Evolutionary conservation across 2,888 invertebrate species (phyloP).

Genomic region (Eupithecia inturbata): DNA sequence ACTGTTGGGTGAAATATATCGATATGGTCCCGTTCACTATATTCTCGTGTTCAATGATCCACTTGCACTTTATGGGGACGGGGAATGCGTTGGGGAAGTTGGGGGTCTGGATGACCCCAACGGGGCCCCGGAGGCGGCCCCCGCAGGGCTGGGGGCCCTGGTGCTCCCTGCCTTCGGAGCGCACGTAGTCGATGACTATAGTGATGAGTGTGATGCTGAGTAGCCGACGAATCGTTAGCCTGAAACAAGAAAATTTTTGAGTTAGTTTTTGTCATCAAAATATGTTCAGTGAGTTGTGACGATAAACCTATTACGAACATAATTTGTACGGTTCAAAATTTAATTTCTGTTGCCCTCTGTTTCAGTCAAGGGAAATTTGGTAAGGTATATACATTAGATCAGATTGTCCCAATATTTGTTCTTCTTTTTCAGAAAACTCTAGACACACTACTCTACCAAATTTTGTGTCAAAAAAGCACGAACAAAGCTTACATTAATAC

Average conservation of each 20-base stretch:
- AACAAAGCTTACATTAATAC: not conserved
- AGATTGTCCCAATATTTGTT: not conserved
- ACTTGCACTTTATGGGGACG: constrained; percentile 92
- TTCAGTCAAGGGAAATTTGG: too few relatives aligned
- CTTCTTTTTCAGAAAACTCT: not conserved
- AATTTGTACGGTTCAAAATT: too few relatives aligned
- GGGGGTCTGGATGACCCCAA: constrained; percentile 91
- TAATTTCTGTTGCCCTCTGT: too few relatives aligned
- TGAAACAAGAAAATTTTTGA: too few relatives aligned
- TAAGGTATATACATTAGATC: too few relatives aligned
- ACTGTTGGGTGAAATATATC: constrained; percentile 94
- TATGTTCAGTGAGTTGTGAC: not conserved
- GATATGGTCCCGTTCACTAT: constrained; percentile 90
- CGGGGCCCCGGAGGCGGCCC: constrained; percentile 85
- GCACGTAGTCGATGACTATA: constrained; percentile 58
- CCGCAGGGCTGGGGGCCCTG: constrained; percentile 85
- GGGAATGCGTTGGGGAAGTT: constrained; percentile 92
- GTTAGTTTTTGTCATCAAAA: not conserved
- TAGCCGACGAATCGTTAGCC: constrained; percentile 67
- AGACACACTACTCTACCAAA: not conserved
- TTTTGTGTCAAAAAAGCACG: not conserved
- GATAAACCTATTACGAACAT: too few relatives aligned
- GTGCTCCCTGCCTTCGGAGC: constrained; percentile 64
- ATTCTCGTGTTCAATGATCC: constrained; percentile 92
- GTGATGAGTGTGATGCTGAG: constrained; percentile 68